Evolutionary conservation across 1,140 invertebrate genomes (phyloP), one percentile per base, ranked within the genome.

Genomic region (Dendrolimus punctatus): DNA sequence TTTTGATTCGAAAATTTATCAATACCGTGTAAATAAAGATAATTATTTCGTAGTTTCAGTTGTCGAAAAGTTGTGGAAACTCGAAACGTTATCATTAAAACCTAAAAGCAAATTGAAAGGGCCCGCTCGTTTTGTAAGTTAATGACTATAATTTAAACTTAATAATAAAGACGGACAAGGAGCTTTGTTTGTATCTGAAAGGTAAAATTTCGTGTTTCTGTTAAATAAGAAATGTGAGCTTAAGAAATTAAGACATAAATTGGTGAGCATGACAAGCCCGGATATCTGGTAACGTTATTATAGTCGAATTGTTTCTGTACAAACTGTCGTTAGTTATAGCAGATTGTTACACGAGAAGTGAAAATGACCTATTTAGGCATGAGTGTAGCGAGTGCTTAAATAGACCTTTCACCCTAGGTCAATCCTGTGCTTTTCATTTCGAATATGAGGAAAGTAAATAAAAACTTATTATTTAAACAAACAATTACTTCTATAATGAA

Each of bases 71-170:
- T 65, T 60, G 44, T 54, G 55, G 62, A 58, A 68, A 69, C 54
- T 51, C 43, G 60, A 73, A 66, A 67, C 65, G 53, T 61, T 65
- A 64, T 64, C 51, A 53, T 63, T 56, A 53, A 60, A 64, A 69
- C 48, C 53, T 68, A 57, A 63, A 72, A 58, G 66, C 49, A 71
- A 80, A 80, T 76, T 77, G 61, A 71, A 62, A 75, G 65, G 54
- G 58, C 53, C 57, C 62, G 62, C 66, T 75, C 66, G 63, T 82
- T 79, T 74, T 56, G 64, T 76, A 73, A 76, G 63, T 71, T 78
- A 80, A 81, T 77, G 76, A 71, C 75, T 81, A 81, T 77, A 83
- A 85, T 85, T 85, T 75, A 65, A 76, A 80, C 73, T 80, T 76
- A 66, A 79, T 79, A 77, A 83, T 73, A 80, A 77, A 77, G 71